These are phyloP conservation scores for Hycleus cichorii DNA, from an alignment of 1,140 invertebrate species.

Conservation along the genomic window DNA sequence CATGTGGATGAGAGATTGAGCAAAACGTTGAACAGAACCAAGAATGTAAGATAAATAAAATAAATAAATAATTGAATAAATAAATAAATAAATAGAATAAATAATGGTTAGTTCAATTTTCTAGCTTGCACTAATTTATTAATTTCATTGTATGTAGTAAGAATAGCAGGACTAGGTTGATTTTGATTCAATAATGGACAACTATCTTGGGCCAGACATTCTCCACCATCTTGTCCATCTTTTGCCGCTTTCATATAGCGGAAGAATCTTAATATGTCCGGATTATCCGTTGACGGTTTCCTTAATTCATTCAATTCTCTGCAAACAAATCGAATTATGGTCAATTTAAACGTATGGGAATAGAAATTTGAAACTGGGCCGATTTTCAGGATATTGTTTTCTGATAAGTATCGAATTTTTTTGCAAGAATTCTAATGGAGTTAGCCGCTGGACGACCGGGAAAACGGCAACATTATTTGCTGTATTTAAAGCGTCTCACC, in stretches of 20 bases:
- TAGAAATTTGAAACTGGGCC: no score
- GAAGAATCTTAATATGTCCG: conserved; percentile 78
- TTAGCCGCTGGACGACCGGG: no score
- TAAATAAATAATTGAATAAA: conserved; percentile 11
- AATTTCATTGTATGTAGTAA: conserved; percentile 77
- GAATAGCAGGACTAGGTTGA: conserved; percentile 66
- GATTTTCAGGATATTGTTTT: no score
- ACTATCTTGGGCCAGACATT: conserved; percentile 54
- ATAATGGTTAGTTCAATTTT: conserved; percentile 34
- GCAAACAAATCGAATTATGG: conserved; percentile 27
- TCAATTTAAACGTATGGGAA: no score
- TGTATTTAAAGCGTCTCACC: conserved; percentile 44
- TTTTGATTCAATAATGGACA: conserved; percentile 46
- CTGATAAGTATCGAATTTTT: no score
- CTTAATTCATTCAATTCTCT: conserved; percentile 75
- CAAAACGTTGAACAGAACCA: neutral
- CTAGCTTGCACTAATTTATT: conserved; percentile 76
- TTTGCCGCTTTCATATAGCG: conserved; percentile 82
- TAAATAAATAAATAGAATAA: conserved; percentile 17
- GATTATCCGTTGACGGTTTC: conserved; percentile 72
- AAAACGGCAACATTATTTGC: no score
- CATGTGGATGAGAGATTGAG: neutral
- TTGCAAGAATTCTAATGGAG: no score
- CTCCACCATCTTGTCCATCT: conserved; percentile 69
- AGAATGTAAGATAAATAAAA: conserved; percentile 3